Evolutionary conservation across 1,140 invertebrate species (phyloP).

Genomic region (Cherax destructor): DNA sequence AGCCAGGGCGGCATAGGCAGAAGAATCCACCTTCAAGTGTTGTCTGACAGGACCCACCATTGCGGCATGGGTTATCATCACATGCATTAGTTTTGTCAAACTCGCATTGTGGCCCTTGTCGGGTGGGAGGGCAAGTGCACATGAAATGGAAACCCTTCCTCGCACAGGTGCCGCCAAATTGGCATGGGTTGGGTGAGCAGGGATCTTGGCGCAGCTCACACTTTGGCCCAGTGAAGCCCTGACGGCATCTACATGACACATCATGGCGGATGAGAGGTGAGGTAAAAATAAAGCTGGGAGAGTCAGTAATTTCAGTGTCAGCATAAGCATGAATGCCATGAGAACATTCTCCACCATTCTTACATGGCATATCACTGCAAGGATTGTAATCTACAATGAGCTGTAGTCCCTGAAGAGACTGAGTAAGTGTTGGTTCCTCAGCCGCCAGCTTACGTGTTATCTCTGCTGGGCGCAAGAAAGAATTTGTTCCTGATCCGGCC

Average conservation of each 20-base stretch:
- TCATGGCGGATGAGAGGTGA: conserved; percentile 86
- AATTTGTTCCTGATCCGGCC: conserved; percentile 75
- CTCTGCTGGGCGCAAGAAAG: conserved; percentile 80
- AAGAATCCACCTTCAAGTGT: conserved; percentile 92
- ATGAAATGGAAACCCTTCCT: conserved; percentile 88
- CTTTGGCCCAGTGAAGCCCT: conserved; percentile 84
- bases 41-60: conserved; percentile 92
- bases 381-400: conserved; percentile 73
- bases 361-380: conserved; percentile 74
- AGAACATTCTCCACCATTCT: conserved; percentile 80
- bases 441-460: conserved; percentile 80
- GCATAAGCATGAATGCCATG: conserved; percentile 83
- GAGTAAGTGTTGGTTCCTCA: conserved; percentile 81
- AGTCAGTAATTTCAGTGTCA: conserved; percentile 82
- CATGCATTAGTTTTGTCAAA: conserved; percentile 88
- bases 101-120: conserved; percentile 90
- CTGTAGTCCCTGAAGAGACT: conserved; percentile 78
- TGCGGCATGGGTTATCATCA: conserved; percentile 88
- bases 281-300: conserved; percentile 86
- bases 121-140: conserved; percentile 85
- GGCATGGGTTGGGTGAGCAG: conserved; percentile 92
- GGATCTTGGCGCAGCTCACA: conserved; percentile 92
- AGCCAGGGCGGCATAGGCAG: conserved; percentile 91
- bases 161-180: conserved; percentile 86
- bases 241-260: conserved; percentile 87